Percentiles rank a stretch among this genome's conserved stretches.
These are phyloP conservation scores for Stegophylla sp. DNA, from an alignment of 2,888 invertebrate species.

Conservation along the genomic window DNA sequence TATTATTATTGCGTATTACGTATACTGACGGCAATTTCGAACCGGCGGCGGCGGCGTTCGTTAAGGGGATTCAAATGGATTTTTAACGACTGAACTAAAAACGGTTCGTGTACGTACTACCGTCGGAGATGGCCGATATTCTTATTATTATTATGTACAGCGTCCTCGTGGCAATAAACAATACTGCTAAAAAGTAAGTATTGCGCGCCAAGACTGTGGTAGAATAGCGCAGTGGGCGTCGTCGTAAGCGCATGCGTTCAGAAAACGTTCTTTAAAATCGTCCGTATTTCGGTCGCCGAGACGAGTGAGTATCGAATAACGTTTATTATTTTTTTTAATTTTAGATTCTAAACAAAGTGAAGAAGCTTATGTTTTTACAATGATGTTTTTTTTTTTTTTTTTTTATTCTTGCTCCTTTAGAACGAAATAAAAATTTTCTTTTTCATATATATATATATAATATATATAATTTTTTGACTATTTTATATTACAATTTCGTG, in stretches of 20 bases:
- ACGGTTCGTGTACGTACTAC: background rate
- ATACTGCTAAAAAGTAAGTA: slow-evolving; percentile 22
- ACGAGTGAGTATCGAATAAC: no score
- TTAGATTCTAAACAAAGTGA: no score
- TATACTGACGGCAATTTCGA: background rate
- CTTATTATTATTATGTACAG: no score
- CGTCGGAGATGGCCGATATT: background rate
- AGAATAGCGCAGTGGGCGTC: background rate
- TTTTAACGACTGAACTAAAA: slow-evolving; percentile 27
- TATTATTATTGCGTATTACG: background rate
- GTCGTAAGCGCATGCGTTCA: background rate
- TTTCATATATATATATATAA: no score
- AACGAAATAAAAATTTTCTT: no score
- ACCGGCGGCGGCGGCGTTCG: background rate
- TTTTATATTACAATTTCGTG: no score
- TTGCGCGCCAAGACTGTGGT: slow-evolving; percentile 1
- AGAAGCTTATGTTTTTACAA: no score
- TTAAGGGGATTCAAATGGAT: slow-evolving; percentile 1
- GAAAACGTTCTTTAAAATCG: background rate
- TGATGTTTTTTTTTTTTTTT: no score
- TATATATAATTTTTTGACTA: no score
- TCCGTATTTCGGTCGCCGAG: background rate
- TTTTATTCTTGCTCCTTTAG: no score
- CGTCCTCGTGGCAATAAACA: slow-evolving; percentile 1
- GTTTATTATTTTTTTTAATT: no score